Evolutionary conservation across 2,797 vertebrate species (phyloP), one percentile per base, ranked within the genome.

Genomic region (Trichosurus vulpecula): DNA sequence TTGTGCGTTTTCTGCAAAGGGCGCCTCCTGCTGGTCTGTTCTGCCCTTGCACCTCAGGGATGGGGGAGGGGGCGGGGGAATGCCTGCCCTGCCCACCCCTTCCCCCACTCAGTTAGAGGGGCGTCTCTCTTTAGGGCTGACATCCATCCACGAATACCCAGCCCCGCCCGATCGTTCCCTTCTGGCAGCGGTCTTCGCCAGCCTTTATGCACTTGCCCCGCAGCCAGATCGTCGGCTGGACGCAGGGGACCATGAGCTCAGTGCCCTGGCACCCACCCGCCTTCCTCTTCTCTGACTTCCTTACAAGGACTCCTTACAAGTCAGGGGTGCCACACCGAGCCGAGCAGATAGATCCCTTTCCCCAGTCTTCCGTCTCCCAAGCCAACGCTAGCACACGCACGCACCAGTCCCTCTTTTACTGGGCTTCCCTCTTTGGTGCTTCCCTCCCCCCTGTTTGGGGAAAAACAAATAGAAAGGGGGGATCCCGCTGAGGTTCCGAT

Each of bases 301-400:
- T 95, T 95, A 96, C 96, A 96, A 95, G 97, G 97, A 92, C 94
- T 27, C 74, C 35, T 87, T 51, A 74, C 89, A 89, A 95, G 93
- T 94, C 53, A 9, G 52, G 61, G 94, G 52, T 97, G 94, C 96
- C 97, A 96, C 95, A 96, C 96, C 94, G 95, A 96, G 94, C 91
- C 66, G 91, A 87, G 2, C 22, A 51, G 52, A 92, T 29, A 81
- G 95, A 93, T 95, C 95, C 55, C 92, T 93, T 81, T 93, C 95
- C 91, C 81, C 74, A 87, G 41, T 4, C 25, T 12, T 87, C 41
- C 0, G 47, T 91, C 95, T 96, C 96, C 96, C 74, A 56, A 93
- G 94, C 95, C 94, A 97, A 97, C 91, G 95, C 95, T 95, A 95
- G 91, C 81, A 92, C 90, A 92, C 91, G 54, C 95, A 95, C 93